phyloP scores from a whole-genome alignment of 2,797 vertebrate species.

The Cygnus olor region DNA sequence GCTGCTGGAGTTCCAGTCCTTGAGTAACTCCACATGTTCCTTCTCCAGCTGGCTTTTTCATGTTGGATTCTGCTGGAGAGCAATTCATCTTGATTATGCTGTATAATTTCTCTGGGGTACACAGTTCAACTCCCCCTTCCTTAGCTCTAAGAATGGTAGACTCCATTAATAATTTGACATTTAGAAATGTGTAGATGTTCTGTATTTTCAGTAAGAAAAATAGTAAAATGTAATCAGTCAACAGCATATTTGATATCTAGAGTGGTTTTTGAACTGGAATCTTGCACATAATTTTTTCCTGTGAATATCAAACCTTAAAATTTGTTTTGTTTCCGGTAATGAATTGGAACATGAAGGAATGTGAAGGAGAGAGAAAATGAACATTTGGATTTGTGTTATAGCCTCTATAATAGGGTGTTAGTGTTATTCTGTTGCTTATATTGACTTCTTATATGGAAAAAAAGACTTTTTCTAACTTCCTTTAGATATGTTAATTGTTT shows the following conservation, averaged over 20 bases:
- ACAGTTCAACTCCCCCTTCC: neutral
- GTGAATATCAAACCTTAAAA: neutral
- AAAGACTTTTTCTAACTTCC: neutral
- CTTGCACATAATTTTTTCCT: neutral
- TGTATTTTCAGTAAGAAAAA: neutral
- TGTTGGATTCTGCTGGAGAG: neutral
- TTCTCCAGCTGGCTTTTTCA: neutral
- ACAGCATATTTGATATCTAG: neutral
- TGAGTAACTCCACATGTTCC: neutral
- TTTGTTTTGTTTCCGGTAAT: neutral
- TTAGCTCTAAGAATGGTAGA: neutral
- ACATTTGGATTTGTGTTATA: neutral
- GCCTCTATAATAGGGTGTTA: neutral
- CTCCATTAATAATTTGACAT: neutral
- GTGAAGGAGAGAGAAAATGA: neutral
- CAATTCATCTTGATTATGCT: neutral
- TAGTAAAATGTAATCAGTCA: neutral
- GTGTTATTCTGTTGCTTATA: neutral
- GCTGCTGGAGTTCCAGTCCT: neutral
- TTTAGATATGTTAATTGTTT: neutral
- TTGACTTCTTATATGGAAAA: neutral
- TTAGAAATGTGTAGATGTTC: neutral
- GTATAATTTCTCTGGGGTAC: neutral
- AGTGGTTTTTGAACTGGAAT: neutral
- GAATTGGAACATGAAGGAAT: neutral